A percentile compares a stretch with the other conserved stretches of the same genome.
These are phyloP conservation scores for Gymnothorax javanicus DNA, from an alignment of 2,797 vertebrate genomes.

Conservation along the genomic window DNA sequence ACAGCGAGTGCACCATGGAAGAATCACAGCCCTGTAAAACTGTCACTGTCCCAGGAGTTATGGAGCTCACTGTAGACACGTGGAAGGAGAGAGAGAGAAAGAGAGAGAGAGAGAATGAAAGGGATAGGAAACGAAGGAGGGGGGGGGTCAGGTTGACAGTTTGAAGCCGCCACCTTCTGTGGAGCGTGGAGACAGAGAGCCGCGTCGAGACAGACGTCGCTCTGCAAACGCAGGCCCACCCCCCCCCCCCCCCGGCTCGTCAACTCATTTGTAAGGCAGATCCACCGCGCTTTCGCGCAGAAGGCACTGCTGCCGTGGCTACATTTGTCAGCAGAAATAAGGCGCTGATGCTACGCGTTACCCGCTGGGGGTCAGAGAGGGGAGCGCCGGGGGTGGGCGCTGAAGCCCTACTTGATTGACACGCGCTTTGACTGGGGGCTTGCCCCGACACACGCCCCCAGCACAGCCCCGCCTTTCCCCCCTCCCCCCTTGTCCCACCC, in stretches of 20 bases:
- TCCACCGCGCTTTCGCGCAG: slow-evolving; percentile 40
- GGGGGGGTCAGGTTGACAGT: slow-evolving; percentile 58
- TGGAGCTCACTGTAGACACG: too few relatives aligned
- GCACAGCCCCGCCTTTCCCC: slow-evolving; percentile 28
- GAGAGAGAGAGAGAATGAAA: background rate
- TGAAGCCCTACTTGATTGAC: slow-evolving; percentile 68
- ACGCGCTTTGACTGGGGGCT: slow-evolving; percentile 60
- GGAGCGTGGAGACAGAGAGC: slow-evolving; percentile 28
- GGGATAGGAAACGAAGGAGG: slow-evolving; percentile 22
- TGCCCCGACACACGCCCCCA: slow-evolving; percentile 51
- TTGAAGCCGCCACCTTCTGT: slow-evolving; percentile 50
- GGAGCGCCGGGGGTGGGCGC: slow-evolving; percentile 44
- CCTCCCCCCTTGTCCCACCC: slow-evolving; percentile 47
- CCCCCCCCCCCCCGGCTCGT: slow-evolving; percentile 2
- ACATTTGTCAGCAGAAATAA: slow-evolving; percentile 76
- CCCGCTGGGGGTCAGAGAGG: slow-evolving; percentile 47
- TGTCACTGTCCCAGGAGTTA: too few relatives aligned
- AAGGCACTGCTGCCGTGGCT: slow-evolving; percentile 44
- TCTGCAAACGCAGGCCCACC: slow-evolving; percentile 10
- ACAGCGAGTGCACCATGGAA: too few relatives aligned
- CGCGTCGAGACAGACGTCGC: slow-evolving; percentile 48
- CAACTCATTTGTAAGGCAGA: slow-evolving; percentile 75
- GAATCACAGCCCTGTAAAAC: too few relatives aligned
- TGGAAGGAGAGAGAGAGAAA: slow-evolving; percentile 28
- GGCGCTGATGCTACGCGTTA: slow-evolving; percentile 69